Conservation (phyloP, 1,140 invertebrate genomes). For the Megalonaias nervosa region DNA sequence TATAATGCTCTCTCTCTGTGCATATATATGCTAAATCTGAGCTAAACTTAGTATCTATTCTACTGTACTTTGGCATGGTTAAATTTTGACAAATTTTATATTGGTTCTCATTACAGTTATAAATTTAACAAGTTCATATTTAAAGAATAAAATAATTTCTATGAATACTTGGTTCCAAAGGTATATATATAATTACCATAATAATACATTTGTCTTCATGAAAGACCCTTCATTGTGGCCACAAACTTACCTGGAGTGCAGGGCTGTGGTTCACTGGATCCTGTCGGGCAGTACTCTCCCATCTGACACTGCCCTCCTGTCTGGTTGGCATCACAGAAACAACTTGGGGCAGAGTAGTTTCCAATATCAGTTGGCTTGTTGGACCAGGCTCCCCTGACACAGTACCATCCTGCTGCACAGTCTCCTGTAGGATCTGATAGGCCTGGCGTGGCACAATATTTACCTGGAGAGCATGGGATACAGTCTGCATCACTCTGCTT, state of each 20-base stretch:
- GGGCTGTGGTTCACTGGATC: constrained; percentile 51
- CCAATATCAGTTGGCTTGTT: constrained; percentile 58
- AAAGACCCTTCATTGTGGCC: not conserved
- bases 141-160: too few relatives aligned
- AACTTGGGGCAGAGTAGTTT: constrained; percentile 45
- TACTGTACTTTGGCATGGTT: too few relatives aligned
- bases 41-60: too few relatives aligned
- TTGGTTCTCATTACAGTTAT: too few relatives aligned
- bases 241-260: constrained; percentile 56
- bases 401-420: constrained; percentile 66
- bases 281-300: constrained; percentile 62
- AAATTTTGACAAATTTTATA: too few relatives aligned
- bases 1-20: too few relatives aligned
- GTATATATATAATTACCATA: too few relatives aligned
- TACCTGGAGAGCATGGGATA: constrained; percentile 57
- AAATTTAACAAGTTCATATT: too few relatives aligned
- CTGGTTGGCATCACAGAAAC: constrained; percentile 60
- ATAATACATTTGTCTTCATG: too few relatives aligned
- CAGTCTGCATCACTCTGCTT: constrained; percentile 53
- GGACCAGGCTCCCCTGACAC: constrained; percentile 60
- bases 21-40: too few relatives aligned
- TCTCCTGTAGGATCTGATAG: constrained; percentile 47
- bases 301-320: constrained; percentile 66
- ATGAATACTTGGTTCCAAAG: too few relatives aligned
- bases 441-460: constrained; percentile 60